phyloP scores from a whole-genome alignment of 2,113 vertebrate species.

The Phrynosoma blainvillii region DNA sequence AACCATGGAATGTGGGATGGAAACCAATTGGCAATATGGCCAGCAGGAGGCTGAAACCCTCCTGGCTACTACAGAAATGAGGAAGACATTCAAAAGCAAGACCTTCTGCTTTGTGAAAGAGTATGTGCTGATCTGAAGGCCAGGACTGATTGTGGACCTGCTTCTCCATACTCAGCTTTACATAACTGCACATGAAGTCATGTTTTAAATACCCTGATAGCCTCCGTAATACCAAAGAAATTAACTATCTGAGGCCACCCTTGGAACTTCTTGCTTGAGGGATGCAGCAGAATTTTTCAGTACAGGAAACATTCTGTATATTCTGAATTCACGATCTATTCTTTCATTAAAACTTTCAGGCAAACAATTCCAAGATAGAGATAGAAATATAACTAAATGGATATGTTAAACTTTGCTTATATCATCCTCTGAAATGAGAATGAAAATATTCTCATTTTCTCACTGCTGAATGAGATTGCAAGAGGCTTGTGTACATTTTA shows the following conservation, averaged over 20 bases:
- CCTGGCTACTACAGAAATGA: neutral
- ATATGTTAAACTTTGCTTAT: no score
- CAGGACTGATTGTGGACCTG: neutral
- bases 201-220: neutral
- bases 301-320: neutral
- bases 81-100: neutral
- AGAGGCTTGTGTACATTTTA: no score
- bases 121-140: neutral
- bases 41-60: neutral
- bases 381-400: no score
- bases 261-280: neutral
- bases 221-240: neutral
- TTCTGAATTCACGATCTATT: neutral
- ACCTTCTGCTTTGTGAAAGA: neutral
- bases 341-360: no score
- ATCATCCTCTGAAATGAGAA: no score
- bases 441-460: no score
- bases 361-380: no score
- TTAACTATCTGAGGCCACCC: neutral
- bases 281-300: neutral
- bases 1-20: neutral
- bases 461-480: no score
- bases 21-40: neutral
- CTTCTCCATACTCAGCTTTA: neutral
- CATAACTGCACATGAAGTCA: neutral